A percentile compares a stretch with the other conserved stretches of the same genome.
Evolutionary conservation across 37 sponge, comb jelly and placozoan genomes (phyloP).

Genomic region (Oscarella lobularis): DNA sequence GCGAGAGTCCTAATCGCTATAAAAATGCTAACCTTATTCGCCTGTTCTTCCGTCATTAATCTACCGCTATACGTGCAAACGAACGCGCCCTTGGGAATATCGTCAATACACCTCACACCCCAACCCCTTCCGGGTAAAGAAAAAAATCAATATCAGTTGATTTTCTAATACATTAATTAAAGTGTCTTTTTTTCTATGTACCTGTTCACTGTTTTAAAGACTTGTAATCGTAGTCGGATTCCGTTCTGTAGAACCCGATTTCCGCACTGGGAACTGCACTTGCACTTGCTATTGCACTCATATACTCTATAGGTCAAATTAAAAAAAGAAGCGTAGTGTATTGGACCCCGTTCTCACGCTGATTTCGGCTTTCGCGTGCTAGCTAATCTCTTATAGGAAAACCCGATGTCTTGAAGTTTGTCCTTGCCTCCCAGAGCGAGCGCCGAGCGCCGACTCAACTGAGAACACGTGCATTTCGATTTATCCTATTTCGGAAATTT

Average conservation of each 20-base stretch:
- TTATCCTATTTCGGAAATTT: no score
- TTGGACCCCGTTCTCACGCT: no score
- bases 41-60: constrained; percentile 47
- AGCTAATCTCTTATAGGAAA: no score
- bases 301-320: no score
- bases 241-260: constrained; percentile 79
- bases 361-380: no score
- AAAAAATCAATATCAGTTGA: neutral
- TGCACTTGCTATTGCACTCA: constrained; percentile 68
- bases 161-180: constrained; percentile 1
- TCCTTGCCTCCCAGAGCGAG: no score
- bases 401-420: no score
- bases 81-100: constrained; percentile 81
- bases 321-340: no score
- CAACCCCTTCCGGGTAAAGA: constrained; percentile 38
- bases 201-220: constrained; percentile 52
- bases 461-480: no score
- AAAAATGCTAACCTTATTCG: constrained; percentile 32
- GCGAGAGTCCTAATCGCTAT: neutral
- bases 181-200: neutral
- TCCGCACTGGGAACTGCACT: constrained; percentile 44
- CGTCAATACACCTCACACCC: constrained; percentile 73
- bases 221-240: constrained; percentile 41
- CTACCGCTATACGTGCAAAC: constrained; percentile 64
- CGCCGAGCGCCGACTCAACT: no score